Percentiles rank a stretch among this genome's conserved stretches.
Conservation (phyloP, 2,113 vertebrate species). For the Podiceps cristatus region DNA sequence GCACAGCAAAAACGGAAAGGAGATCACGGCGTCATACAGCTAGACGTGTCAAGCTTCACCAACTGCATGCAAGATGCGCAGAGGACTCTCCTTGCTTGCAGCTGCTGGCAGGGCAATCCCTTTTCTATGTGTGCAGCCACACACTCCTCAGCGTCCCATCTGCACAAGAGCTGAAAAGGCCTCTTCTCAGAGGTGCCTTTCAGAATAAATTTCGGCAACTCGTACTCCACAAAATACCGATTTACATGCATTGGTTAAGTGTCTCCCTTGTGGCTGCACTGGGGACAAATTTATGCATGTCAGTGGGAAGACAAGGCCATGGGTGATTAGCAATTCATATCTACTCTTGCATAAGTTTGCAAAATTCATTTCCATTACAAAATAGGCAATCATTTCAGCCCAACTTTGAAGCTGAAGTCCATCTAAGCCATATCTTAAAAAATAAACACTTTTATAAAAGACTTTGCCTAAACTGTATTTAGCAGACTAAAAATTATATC, state of each 20-base stretch:
- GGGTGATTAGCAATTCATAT: background rate
- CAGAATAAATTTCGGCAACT: background rate
- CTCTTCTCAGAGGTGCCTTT: background rate
- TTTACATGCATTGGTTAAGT: background rate
- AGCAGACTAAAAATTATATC: background rate
- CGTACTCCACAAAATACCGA: background rate
- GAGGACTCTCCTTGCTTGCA: accelerated
- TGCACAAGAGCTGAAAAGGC: background rate
- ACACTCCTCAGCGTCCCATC: background rate
- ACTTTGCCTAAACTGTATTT: background rate
- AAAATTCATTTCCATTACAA: background rate
- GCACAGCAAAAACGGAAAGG: background rate
- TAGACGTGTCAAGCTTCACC: too few species aligned
- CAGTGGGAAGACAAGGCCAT: background rate
- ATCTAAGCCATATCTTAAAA: background rate
- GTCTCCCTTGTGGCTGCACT: background rate
- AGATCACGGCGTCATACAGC: accelerated
- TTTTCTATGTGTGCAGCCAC: background rate
- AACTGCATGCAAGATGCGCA: accelerated
- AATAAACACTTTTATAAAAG: background rate
- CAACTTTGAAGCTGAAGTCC: background rate
- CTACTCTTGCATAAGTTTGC: background rate
- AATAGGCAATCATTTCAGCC: background rate
- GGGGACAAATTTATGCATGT: background rate
- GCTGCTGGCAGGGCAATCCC: background rate